Evolutionary conservation across 2,113 vertebrate genomes (phyloP).

Genomic region (Zosterops japonicus): DNA sequence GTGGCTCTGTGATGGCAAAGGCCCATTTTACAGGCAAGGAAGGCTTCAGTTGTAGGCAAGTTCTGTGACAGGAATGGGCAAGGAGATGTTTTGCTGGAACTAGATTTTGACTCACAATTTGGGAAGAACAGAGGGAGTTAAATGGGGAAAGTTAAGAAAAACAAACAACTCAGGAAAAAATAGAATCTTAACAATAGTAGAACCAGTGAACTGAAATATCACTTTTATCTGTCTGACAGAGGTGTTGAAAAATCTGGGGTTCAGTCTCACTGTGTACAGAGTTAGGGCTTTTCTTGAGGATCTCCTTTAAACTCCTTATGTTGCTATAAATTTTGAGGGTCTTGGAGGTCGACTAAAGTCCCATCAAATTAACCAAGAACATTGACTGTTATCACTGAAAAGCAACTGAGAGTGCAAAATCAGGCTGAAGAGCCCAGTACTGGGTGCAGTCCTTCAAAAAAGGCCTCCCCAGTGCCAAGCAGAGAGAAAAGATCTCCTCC

Average conservation of each 20-base stretch:
- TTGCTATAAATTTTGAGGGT: neutral
- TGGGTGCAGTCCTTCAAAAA: neutral
- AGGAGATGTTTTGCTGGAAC: neutral
- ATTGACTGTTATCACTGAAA: neutral
- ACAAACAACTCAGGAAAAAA: neutral
- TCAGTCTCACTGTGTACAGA: neutral
- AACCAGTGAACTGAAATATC: neutral
- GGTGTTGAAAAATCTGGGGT: neutral
- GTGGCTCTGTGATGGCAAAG: neutral
- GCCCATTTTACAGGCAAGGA: neutral
- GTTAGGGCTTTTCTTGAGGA: neutral
- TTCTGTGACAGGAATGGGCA: neutral
- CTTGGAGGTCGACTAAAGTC: neutral
- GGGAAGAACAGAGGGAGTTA: neutral
- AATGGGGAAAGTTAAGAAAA: neutral
- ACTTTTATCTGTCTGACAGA: neutral
- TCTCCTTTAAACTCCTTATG: neutral
- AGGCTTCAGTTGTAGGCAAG: neutral
- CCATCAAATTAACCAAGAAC: neutral
- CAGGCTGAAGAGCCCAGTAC: neutral
- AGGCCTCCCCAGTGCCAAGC: neutral
- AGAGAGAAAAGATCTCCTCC: neutral
- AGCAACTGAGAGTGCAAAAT: neutral
- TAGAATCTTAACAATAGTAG: neutral
- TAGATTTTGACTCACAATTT: neutral